Conservation (phyloP, 2,113 vertebrate species). For the Antennarius striatus region DNA sequence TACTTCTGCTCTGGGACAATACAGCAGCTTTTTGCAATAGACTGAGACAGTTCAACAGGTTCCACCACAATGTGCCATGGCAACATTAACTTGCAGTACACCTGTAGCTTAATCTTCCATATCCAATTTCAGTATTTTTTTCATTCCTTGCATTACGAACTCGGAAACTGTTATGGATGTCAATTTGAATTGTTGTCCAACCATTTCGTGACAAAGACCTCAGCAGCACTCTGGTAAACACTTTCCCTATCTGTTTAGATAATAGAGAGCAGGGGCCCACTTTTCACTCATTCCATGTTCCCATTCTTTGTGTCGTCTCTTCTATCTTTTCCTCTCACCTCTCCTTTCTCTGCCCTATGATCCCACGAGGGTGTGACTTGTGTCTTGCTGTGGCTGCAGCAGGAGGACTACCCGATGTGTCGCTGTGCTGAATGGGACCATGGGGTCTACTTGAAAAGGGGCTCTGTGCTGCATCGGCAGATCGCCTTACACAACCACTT, state of each 20-base stretch:
- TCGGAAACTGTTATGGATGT: conserved; percentile 25
- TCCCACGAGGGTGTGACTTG: conserved; percentile 51
- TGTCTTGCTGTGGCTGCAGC: conserved; percentile 65
- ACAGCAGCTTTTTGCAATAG: conserved; percentile 26
- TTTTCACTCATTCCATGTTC: conserved; percentile 4
- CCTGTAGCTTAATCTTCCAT: conserved; percentile 19
- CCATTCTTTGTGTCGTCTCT: conserved; percentile 1
- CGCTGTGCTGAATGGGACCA: conserved; percentile 63
- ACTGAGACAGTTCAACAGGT: conserved; percentile 25
- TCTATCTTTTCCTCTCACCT: conserved; percentile 34
- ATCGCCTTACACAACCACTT: conserved; percentile 85
- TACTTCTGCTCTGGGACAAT: conserved; percentile 19
- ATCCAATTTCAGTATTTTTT: conserved; percentile 12
- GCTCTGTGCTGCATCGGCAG: conserved; percentile 80
- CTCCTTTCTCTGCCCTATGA: conserved; percentile 20
- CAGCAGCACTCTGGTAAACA: conserved; percentile 22
- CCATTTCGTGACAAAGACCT: conserved; percentile 13
- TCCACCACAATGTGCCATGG: not conserved
- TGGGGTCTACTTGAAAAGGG: conserved; percentile 79
- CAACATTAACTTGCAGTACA: conserved; percentile 37
- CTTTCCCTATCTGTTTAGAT: conserved; percentile 29
- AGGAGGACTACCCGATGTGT: conserved; percentile 79
- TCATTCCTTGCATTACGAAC: conserved; percentile 22
- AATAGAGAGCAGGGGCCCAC: conserved; percentile 6
- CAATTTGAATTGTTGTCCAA: conserved; percentile 17